Percentiles rank a stretch among this genome's conserved stretches.
phyloP scores from a whole-genome alignment of 2,888 invertebrate genomes.

The Steinernema carpocapsae region DNA sequence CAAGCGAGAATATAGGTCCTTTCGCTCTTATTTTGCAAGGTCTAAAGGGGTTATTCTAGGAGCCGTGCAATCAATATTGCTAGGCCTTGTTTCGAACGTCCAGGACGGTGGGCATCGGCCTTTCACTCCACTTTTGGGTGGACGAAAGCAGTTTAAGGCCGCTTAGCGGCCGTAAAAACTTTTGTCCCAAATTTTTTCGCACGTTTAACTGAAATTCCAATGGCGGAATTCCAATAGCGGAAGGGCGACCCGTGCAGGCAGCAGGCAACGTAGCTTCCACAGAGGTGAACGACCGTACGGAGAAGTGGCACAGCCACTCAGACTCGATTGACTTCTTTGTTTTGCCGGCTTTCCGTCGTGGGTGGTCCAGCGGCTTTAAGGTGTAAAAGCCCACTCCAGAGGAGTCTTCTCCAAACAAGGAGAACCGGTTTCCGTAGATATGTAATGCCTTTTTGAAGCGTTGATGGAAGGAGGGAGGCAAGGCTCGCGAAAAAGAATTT shows the following conservation, averaged over 20 bases:
- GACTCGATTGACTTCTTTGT: constrained; percentile 7
- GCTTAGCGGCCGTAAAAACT: too few species aligned
- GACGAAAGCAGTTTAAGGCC: constrained; percentile 15
- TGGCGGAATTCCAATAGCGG: too few species aligned
- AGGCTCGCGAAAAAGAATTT: not conserved
- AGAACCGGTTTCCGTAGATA: not conserved
- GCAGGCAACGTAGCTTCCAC: not conserved
- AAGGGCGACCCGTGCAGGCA: too few species aligned
- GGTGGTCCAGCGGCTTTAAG: not conserved
- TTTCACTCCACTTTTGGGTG: too few species aligned
- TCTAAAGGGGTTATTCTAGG: not conserved
- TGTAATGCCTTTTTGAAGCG: constrained; percentile 15
- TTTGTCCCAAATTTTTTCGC: constrained; percentile 8
- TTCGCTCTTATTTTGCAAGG: too few species aligned
- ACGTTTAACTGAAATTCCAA: too few species aligned
- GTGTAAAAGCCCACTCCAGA: not conserved
- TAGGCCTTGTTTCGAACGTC: not conserved
- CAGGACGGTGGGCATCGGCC: too few species aligned
- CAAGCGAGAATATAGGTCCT: not conserved
- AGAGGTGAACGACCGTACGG: constrained; percentile 10
- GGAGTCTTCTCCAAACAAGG: not conserved
- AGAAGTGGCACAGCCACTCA: not conserved
- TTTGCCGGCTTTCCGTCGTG: constrained; percentile 1
- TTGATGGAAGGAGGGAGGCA: constrained; percentile 13
- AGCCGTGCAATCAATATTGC: constrained; percentile 11